Conservation (phyloP, 1,140 invertebrate genomes). For the Pristionchus pacificus region DNA sequence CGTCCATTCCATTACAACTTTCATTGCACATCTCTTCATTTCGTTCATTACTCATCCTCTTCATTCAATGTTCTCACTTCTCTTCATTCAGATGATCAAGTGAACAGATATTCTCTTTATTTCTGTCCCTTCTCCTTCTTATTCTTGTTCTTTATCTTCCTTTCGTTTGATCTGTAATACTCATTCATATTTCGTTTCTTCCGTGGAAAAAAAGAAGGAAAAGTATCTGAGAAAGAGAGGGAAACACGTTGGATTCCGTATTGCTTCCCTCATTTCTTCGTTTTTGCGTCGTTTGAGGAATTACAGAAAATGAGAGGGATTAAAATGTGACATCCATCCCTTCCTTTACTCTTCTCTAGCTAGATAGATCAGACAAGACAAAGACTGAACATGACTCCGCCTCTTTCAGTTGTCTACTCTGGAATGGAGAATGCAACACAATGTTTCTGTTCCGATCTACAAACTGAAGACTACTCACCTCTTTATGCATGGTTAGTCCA, state of each 20-base stretch:
- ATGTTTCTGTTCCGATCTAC: slow-evolving; percentile 45
- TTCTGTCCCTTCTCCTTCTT: background rate
- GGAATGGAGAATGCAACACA: slow-evolving; percentile 31
- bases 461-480: slow-evolving; percentile 56
- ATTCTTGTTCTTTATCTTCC: no score
- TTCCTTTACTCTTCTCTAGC: background rate
- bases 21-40: no score
- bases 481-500: slow-evolving; percentile 49
- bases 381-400: background rate
- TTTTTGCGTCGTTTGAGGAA: background rate
- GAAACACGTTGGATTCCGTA: background rate
- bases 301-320: background rate
- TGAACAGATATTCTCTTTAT: background rate
- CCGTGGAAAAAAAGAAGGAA: no score
- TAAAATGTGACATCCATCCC: background rate
- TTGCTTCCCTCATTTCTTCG: background rate
- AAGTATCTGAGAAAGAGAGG: background rate
- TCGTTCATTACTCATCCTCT: no score
- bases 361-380: background rate
- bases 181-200: background rate
- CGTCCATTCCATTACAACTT: no score
- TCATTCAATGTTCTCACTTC: no score
- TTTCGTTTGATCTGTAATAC: background rate
- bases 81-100: no score
- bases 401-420: background rate